Percentiles rank a stretch among this genome's conserved stretches.
Conservation (phyloP, 2,888 invertebrate species). For the Dynastes tityus region DNA sequence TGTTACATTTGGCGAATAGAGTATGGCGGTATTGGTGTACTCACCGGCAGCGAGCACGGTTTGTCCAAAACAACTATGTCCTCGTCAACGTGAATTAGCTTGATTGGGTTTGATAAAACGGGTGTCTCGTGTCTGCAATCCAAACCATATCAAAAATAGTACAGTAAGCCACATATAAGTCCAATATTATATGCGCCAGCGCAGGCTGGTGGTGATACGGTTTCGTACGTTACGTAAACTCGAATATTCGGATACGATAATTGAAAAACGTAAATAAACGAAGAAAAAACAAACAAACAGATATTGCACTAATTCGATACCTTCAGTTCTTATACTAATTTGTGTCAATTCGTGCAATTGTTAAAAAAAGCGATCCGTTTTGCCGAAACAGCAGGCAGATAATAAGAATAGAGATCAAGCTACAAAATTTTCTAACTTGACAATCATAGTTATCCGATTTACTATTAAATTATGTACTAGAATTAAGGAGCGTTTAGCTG, state of each 20-base stretch:
- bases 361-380: no score
- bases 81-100: slow-evolving; percentile 87
- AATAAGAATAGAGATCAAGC: no score
- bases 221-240: neutral
- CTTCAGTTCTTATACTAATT: no score
- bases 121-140: slow-evolving; percentile 88
- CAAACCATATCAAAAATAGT: slow-evolving; percentile 57
- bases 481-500: no score
- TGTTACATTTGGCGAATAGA: neutral
- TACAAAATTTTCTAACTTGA: no score
- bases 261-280: neutral
- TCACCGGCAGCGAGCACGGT: slow-evolving; percentile 91
- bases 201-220: slow-evolving; percentile 14
- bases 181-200: slow-evolving; percentile 8
- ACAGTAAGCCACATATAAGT: slow-evolving; percentile 44
- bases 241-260: neutral
- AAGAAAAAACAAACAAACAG: no score
- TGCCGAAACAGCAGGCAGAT: no score
- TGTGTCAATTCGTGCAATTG: no score
- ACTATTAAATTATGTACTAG: no score
- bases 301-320: no score
- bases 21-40: slow-evolving; percentile 62
- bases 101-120: slow-evolving; percentile 85
- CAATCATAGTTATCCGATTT: no score
- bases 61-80: slow-evolving; percentile 92